phyloP scores from a whole-genome alignment of 2,888 invertebrate species.

The Lycia hirtaria region DNA sequence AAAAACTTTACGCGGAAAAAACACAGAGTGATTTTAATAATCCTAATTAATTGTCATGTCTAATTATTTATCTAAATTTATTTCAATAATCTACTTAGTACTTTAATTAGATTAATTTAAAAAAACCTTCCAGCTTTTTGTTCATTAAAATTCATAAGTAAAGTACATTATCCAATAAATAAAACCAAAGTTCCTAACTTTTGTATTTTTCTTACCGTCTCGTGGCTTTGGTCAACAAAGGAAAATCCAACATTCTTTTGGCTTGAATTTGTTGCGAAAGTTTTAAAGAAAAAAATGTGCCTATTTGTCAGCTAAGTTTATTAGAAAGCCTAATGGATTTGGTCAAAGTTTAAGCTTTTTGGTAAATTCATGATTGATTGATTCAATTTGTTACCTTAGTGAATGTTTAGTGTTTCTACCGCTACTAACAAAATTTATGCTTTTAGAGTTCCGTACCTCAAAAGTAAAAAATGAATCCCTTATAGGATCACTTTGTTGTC shows the following conservation, averaged over 20 bases:
- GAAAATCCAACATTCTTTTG: slow-evolving; percentile 18
- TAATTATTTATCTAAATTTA: background rate
- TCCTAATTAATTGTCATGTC: background rate
- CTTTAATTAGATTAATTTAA: background rate
- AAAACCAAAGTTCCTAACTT: slow-evolving; percentile 30
- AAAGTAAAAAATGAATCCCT: too few relatives aligned
- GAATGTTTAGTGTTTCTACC: too few relatives aligned
- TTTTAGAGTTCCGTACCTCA: too few relatives aligned
- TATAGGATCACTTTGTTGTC: too few relatives aligned
- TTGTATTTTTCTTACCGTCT: slow-evolving; percentile 22
- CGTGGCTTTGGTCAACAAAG: slow-evolving; percentile 26
- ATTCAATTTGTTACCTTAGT: background rate
- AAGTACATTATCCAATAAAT: slow-evolving; percentile 13
- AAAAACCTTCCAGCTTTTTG: background rate
- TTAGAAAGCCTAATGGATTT: slow-evolving; percentile 17
- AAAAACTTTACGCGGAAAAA: background rate
- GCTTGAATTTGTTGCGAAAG: slow-evolving; percentile 20
- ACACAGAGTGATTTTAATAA: background rate
- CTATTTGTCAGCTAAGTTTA: slow-evolving; percentile 21
- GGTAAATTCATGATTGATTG: slow-evolving; percentile 14
- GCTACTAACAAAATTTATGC: too few relatives aligned
- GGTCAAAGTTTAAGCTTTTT: slow-evolving; percentile 16
- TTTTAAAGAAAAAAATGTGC: slow-evolving; percentile 23
- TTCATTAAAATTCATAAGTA: slow-evolving; percentile 8
- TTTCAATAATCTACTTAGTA: background rate